phyloP scores from a whole-genome alignment of 2,888 invertebrate genomes.

The Neria commutata region DNA sequence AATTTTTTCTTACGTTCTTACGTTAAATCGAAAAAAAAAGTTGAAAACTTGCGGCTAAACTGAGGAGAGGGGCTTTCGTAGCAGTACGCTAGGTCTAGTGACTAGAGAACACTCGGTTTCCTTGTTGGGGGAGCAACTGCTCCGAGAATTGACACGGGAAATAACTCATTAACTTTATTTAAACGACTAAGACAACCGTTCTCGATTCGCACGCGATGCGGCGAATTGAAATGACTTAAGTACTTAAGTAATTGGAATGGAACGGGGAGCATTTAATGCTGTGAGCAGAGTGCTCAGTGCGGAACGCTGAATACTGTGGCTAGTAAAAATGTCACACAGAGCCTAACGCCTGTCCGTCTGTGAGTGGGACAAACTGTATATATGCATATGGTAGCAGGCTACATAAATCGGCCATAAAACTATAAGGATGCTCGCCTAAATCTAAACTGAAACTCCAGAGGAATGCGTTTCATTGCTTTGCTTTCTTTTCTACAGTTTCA shows the following conservation, averaged over 20 bases:
- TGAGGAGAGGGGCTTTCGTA: too few species aligned
- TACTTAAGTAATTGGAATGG: neutral
- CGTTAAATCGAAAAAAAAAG: conserved; percentile 1
- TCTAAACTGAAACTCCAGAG: neutral
- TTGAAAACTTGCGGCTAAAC: conserved; percentile 5
- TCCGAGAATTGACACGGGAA: neutral
- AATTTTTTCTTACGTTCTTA: neutral
- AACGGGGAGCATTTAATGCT: neutral
- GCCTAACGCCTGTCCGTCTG: conserved; percentile 25
- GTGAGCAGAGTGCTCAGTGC: neutral
- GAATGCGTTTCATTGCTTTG: conserved; percentile 8
- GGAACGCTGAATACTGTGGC: conserved; percentile 19
- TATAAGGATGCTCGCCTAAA: neutral
- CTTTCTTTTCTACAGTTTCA: too few species aligned
- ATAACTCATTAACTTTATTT: neutral
- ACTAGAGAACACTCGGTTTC: conserved; percentile 54
- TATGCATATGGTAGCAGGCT: neutral
- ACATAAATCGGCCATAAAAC: neutral
- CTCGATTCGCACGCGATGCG: neutral
- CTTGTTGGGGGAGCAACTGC: conserved; percentile 12
- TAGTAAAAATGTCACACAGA: conserved; percentile 34
- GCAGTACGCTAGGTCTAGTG: conserved; percentile 46
- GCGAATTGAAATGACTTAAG: neutral
- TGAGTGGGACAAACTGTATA: neutral
- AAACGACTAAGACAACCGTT: neutral